Percentiles rank a stretch among this genome's conserved stretches.
phyloP scores from a whole-genome alignment of 2,113 vertebrate genomes.

The Podilymbus podiceps region DNA sequence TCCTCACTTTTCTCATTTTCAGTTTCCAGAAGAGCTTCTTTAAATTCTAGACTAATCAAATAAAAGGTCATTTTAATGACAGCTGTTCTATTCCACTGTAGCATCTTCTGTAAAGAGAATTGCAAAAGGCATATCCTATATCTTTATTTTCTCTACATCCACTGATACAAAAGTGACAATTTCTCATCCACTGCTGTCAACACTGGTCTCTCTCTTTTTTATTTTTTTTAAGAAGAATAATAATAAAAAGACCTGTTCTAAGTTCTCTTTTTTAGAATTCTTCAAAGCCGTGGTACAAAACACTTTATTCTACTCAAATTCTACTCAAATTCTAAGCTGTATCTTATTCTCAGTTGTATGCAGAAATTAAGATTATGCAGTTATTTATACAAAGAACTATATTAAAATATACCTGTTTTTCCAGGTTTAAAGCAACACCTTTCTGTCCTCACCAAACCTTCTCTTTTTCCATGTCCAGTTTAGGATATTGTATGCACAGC shows the following conservation, averaged over 20 bases:
- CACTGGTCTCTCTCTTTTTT: accelerated
- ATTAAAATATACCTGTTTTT: background rate
- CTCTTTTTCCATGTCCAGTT: background rate
- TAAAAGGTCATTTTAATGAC: background rate
- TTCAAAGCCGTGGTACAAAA: background rate
- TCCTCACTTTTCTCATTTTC: background rate
- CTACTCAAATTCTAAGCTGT: background rate
- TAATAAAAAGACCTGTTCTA: background rate
- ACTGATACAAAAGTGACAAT: background rate
- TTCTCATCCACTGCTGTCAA: background rate
- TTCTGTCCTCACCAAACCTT: background rate
- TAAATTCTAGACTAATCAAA: background rate
- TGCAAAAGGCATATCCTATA: background rate
- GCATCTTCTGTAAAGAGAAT: background rate
- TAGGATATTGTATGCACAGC: background rate
- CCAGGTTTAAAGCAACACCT: background rate
- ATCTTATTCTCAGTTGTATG: background rate
- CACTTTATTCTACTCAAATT: background rate
- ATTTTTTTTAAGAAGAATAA: background rate
- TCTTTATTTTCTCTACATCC: background rate
- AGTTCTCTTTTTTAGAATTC: background rate
- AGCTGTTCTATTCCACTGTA: background rate
- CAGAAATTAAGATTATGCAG: background rate
- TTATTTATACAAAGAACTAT: background rate
- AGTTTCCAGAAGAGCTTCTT: background rate